These are phyloP conservation scores for Boulengeromyrus knoepffleri DNA, from an alignment of 2,113 vertebrate species.

Conservation along the genomic window DNA sequence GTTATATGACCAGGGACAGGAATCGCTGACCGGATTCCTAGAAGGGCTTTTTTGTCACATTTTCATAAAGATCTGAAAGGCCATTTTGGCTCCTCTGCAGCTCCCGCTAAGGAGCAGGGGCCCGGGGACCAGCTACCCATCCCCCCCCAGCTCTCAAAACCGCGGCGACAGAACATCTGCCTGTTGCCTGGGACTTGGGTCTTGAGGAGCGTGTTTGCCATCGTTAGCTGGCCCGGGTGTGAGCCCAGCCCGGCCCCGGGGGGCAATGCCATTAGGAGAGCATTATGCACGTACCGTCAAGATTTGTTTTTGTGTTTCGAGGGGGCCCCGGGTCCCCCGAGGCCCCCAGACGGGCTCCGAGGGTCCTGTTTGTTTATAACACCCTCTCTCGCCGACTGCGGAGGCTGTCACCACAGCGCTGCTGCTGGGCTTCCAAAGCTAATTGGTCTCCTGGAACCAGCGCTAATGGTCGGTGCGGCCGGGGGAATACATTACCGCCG, in stretches of 20 bases:
- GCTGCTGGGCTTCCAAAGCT: slow-evolving; percentile 65
- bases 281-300: slow-evolving; percentile 59
- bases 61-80: not conserved
- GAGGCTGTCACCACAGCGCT: slow-evolving; percentile 63
- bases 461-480: slow-evolving; percentile 71
- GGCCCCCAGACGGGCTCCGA: slow-evolving; percentile 68
- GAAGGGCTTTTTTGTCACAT: not conserved
- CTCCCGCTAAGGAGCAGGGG: not conserved
- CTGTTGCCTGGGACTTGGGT: not conserved
- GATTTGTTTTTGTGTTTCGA: slow-evolving; percentile 65
- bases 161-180: not conserved
- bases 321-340: slow-evolving; percentile 48
- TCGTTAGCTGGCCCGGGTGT: slow-evolving; percentile 55
- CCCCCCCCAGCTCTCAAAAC: not conserved
- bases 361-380: slow-evolving; percentile 77
- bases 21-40: not conserved
- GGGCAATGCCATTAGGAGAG: slow-evolving; percentile 62
- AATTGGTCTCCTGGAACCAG: slow-evolving; percentile 78
- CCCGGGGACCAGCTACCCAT: not conserved
- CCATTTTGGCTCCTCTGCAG: not conserved
- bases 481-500: slow-evolving; percentile 61
- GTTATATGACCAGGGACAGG: not conserved
- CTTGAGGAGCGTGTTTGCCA: slow-evolving; percentile 40
- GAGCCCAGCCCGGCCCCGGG: slow-evolving; percentile 46
- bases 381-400: slow-evolving; percentile 67